Conservation (phyloP, 2,888 invertebrate genomes). For the Kuschelorhynchus macadamiae region DNA sequence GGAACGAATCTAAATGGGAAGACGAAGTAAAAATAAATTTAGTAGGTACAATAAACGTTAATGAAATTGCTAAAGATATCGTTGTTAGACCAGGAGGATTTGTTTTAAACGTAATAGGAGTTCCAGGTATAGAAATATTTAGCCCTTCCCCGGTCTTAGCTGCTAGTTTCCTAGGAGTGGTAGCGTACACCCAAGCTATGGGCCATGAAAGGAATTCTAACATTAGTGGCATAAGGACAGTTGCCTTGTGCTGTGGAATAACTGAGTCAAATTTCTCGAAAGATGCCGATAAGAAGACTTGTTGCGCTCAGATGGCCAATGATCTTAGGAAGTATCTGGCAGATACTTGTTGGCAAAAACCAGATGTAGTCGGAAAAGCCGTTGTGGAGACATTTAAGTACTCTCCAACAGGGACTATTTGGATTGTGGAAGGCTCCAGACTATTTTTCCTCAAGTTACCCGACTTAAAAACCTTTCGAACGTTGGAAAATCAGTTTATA, state of each 20-base stretch:
- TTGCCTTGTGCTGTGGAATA: constrained; percentile 64
- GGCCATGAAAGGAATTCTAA: constrained; percentile 60
- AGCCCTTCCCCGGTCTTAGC: constrained; percentile 68
- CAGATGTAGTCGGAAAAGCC: constrained; percentile 60
- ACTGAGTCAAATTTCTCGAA: constrained; percentile 59
- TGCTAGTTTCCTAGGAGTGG: constrained; percentile 65
- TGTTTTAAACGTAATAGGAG: constrained; percentile 70
- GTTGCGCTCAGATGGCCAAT: constrained; percentile 53
- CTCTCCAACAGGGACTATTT: constrained; percentile 61
- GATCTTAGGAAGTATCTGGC: constrained; percentile 52
- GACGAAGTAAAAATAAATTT: constrained; percentile 38
- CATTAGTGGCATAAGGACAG: constrained; percentile 63
- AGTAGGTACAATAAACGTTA: constrained; percentile 40
- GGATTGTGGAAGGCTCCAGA: constrained; percentile 62
- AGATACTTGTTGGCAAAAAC: constrained; percentile 56
- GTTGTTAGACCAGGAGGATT: constrained; percentile 69
- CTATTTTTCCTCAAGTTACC: constrained; percentile 53
- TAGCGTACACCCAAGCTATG: constrained; percentile 60
- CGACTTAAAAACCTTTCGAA: constrained; percentile 14
- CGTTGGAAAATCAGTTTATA: constrained; percentile 42
- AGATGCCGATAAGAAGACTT: constrained; percentile 53
- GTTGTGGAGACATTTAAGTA: constrained; percentile 59
- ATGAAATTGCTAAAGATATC: constrained; percentile 64
- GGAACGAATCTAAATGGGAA: constrained; percentile 42
- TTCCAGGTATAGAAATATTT: constrained; percentile 67